phyloP scores from a whole-genome alignment of 2,113 vertebrate species.

The Heteronetta atricapilla region DNA sequence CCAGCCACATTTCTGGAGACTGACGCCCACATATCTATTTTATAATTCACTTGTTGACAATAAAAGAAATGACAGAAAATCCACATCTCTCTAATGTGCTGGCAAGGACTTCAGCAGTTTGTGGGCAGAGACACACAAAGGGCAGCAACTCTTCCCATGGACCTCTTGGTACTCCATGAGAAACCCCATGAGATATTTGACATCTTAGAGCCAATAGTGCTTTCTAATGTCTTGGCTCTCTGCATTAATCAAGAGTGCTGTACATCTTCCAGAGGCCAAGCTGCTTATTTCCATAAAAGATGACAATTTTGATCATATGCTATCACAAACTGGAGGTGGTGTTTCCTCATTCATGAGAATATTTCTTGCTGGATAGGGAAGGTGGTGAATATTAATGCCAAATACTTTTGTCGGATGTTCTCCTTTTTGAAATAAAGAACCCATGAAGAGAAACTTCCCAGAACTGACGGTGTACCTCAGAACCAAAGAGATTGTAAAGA shows the following conservation, averaged over 20 bases:
- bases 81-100: not conserved
- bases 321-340: not conserved
- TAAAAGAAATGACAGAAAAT: not conserved
- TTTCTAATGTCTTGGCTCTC: rapidly evolving
- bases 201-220: not conserved
- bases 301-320: not conserved
- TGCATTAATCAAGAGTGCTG: not conserved
- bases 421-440: not conserved
- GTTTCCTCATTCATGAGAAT: not conserved
- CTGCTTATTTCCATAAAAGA: not conserved
- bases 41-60: not conserved
- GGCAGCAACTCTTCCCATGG: not conserved
- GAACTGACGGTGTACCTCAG: rapidly evolving
- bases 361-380: not conserved
- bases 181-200: rapidly evolving
- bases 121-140: rapidly evolving
- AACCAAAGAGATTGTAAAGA: not conserved
- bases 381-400: not conserved
- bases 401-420: not conserved
- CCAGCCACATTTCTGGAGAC: not conserved
- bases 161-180: not conserved
- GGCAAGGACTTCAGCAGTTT: not conserved
- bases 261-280: rapidly evolving
- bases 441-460: not conserved
- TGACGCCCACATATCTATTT: rapidly evolving